Conservation (phyloP, 2,797 vertebrate species). For the Ceryle rudis region DNA sequence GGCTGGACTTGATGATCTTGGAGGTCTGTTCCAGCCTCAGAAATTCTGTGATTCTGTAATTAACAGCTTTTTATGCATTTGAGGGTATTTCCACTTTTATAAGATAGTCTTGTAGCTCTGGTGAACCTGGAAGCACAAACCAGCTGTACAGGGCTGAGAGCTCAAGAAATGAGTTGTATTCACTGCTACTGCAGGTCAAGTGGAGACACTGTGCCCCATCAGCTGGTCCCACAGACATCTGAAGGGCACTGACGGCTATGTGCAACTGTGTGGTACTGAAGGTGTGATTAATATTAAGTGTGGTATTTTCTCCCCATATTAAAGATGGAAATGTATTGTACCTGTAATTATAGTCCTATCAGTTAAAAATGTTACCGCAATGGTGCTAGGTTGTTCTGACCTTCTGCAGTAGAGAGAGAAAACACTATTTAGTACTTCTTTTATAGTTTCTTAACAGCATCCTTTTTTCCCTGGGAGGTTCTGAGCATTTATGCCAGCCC, state of each 20-base stretch:
- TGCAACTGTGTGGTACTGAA: not conserved
- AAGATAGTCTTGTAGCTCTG: not conserved
- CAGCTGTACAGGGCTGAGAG: not conserved
- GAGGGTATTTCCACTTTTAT: not conserved
- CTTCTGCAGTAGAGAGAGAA: not conserved
- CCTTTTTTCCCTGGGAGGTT: not conserved
- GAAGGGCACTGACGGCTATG: not conserved
- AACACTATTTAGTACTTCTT: constrained; percentile 20
- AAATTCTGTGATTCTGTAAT: not conserved
- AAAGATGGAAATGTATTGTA: not conserved
- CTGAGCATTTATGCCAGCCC: constrained; percentile 12
- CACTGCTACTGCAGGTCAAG: not conserved
- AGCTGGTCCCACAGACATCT: not conserved
- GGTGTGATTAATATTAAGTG: not conserved
- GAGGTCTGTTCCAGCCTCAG: no score
- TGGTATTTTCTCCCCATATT: not conserved
- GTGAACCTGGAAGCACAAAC: not conserved
- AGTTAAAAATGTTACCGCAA: not conserved
- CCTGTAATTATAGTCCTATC: constrained; percentile 28
- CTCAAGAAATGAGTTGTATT: not conserved
- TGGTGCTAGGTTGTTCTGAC: constrained; percentile 43
- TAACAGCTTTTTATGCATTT: not conserved
- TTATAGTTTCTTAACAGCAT: not conserved
- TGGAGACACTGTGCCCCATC: not conserved
- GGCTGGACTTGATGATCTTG: no score